These are phyloP conservation scores for Maccullochella peelii DNA, from an alignment of 2,113 vertebrate genomes.

Conservation along the genomic window DNA sequence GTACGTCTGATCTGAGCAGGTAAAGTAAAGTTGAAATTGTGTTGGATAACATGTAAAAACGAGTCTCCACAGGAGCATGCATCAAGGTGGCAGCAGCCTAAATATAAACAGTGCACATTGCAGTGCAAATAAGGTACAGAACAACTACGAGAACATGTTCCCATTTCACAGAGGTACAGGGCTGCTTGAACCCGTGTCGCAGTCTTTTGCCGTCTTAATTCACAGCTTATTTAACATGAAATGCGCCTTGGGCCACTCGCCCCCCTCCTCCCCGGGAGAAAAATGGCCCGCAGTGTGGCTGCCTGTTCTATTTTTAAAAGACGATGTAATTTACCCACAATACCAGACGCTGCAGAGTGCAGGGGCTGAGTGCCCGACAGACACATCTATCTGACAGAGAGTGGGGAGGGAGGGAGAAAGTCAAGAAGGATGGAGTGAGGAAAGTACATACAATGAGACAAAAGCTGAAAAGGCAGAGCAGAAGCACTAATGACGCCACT, in stretches of 20 bases:
- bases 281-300: conserved; percentile 69
- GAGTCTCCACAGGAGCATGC: conserved; percentile 5
- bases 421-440: conserved; percentile 37
- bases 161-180: conserved; percentile 21
- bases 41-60: neutral
- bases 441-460: conserved; percentile 33
- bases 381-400: conserved; percentile 63
- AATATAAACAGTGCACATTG: conserved; percentile 21
- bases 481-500: neutral
- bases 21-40: neutral
- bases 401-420: conserved; percentile 23
- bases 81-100: neutral
- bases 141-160: conserved; percentile 40
- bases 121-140: neutral
- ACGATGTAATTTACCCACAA: conserved; percentile 81
- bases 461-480: conserved; percentile 26
- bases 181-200: conserved; percentile 22
- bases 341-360: conserved; percentile 74
- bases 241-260: conserved; percentile 30
- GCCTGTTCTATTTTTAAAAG: conserved; percentile 82
- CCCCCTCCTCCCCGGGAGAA: conserved; percentile 45
- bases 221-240: conserved; percentile 62
- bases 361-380: conserved; percentile 71
- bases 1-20: neutral
- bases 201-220: conserved; percentile 45